Conservation (phyloP, 2,113 vertebrate genomes). For the Calyptomena viridis region DNA sequence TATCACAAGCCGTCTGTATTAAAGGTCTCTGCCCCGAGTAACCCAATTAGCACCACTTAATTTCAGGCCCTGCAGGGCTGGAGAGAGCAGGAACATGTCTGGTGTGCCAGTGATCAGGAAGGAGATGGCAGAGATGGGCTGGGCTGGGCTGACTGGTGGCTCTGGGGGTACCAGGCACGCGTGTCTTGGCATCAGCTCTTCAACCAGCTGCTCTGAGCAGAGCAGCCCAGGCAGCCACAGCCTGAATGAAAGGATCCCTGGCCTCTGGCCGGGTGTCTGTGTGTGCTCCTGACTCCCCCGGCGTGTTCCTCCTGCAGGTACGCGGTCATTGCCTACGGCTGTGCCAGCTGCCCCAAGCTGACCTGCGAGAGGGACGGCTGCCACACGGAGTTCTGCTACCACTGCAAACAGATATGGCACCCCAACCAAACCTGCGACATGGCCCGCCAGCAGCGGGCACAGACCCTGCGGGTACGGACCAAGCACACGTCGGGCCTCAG, state of each 20-base stretch:
- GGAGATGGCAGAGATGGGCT: not conserved
- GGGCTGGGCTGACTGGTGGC: not conserved
- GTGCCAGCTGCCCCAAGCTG: slow-evolving; percentile 95
- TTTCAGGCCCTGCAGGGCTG: not conserved
- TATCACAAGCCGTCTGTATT: not conserved
- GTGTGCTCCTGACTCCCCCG: not conserved
- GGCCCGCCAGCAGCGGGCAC: slow-evolving; percentile 92
- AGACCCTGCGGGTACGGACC: slow-evolving; percentile 88
- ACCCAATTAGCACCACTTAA: not conserved
- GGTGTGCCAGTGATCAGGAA: rapidly evolving
- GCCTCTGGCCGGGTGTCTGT: rapidly evolving
- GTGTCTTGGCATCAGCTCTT: rapidly evolving
- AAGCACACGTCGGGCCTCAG: slow-evolving; percentile 92
- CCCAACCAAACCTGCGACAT: slow-evolving; percentile 98
- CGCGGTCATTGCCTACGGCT: slow-evolving; percentile 95
- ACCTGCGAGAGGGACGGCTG: slow-evolving; percentile 94
- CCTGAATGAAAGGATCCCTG: rapidly evolving
- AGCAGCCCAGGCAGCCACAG: not conserved
- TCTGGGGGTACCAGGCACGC: not conserved
- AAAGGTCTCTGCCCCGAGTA: not conserved
- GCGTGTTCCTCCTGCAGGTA: slow-evolving; percentile 75
- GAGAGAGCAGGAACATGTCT: not conserved
- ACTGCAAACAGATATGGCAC: slow-evolving; percentile 99
- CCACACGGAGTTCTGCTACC: slow-evolving; percentile 97
- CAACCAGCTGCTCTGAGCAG: not conserved